Evolutionary conservation across 2,888 invertebrate genomes (phyloP), one percentile per base, ranked within the genome.

Genomic region (Napeogenes sylphis): DNA sequence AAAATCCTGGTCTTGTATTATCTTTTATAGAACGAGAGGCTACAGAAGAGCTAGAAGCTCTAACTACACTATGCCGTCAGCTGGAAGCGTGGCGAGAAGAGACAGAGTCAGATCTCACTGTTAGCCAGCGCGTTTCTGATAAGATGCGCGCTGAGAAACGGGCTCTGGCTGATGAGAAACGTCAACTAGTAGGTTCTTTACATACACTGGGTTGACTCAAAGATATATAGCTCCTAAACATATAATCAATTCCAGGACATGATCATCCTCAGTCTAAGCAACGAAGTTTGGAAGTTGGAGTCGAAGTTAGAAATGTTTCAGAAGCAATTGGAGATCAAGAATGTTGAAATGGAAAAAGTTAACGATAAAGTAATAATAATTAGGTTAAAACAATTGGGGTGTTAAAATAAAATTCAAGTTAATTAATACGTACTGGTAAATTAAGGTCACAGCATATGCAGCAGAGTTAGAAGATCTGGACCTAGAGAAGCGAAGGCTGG

Each of bases 401-500:
- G 35, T 6, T 35, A 35, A 4, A 35, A 35, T 35, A 35, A 35
- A 6, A 35, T 6, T 35, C 4, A 6, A 51, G 10, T 47, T 42
- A 54, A 45, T 38, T 30, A 13, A 42, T 53, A 14, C 13, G 10
- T 13, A 14, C 45, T 55, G 30, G 42, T 10, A 42, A 10, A 42
- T 53, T 4, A 87, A 93, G 78, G 92, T 94, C 38, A 92, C 93
- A 0, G 91, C 94, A 66, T 94, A 94, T n/a, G 94, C 93, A 65
- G 92, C 94, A 0, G 95, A 96, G 75, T 83, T 96, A 32, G 94
- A 95, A 76, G 93, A 93, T 32, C 77, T 95, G 57, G 93, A 94
- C 71, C 84, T 92, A 56, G 95, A 96, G 71, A 93, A 95, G 66
- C 92, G 93, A 47, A 92, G 93, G 4, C 84, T 96, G 21, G 91